Evolutionary conservation across 2,888 invertebrate species (phyloP).

Genomic region (Caenorhabditis doughertyi): DNA sequence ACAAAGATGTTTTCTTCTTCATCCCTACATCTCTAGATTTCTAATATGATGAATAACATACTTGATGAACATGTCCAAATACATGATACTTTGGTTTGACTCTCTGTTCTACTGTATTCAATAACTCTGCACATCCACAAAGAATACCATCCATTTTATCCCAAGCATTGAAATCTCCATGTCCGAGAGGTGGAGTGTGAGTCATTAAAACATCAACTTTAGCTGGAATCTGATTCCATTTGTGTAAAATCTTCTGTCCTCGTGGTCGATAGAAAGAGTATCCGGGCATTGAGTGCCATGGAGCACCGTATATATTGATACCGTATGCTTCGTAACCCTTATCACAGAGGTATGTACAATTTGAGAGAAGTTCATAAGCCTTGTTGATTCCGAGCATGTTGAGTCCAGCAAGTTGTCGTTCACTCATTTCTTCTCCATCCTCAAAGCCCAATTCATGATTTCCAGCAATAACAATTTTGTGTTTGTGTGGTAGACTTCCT

Average conservation of each 20-base stretch:
- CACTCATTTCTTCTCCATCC: constrained; percentile 73
- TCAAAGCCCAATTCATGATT: constrained; percentile 78
- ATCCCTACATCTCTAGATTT: too few species aligned
- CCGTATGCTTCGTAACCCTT: constrained; percentile 79
- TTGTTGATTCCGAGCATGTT: constrained; percentile 81
- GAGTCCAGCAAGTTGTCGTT: constrained; percentile 75
- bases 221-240: constrained; percentile 90
- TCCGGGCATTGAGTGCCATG: constrained; percentile 83
- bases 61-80: constrained; percentile 91
- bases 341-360: constrained; percentile 81
- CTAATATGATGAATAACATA: constrained; percentile 10
- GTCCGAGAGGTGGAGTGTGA: constrained; percentile 90
- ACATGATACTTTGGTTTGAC: constrained; percentile 90
- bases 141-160: constrained; percentile 84
- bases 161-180: constrained; percentile 88
- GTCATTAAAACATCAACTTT: constrained; percentile 90
- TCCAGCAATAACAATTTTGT: constrained; percentile 78
- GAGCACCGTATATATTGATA: constrained; percentile 81
- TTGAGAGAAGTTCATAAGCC: constrained; percentile 81
- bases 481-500: constrained; percentile 77
- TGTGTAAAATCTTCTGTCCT: constrained; percentile 88
- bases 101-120: constrained; percentile 88
- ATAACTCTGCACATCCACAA: constrained; percentile 90
- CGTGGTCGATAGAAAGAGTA: constrained; percentile 84
- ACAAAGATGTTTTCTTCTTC: too few species aligned